Evolutionary conservation across 2,113 vertebrate species (phyloP), one percentile per base, ranked within the genome.

Genomic region (Myotis davidii): DNA sequence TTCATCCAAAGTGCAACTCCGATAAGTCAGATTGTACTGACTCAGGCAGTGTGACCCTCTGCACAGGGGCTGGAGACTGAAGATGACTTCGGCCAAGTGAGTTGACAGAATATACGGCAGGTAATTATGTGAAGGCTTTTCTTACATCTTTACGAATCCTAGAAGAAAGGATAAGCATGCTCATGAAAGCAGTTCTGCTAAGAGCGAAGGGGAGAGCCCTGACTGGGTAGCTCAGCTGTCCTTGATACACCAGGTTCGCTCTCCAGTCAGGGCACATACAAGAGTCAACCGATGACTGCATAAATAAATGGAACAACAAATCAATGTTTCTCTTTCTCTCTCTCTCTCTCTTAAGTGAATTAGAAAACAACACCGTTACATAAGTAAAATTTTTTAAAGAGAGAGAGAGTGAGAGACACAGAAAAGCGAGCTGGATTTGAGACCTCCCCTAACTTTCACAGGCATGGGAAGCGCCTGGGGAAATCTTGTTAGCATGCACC

Each of bases 71-170:
- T 14, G 87, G 34, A 50, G 59, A 6, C 23, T 0, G 20, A 81
- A 81, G 52, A 25, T 42, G 9, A 11, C 14, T 76, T 39, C 16
- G 18, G 37, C 74, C 69, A 4, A 56, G 77, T 7, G 54, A 65
- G 17, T 29, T 5, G 12, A 69, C 2, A 39, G 20, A 8, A n/a
- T 2, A 1, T 4, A 6, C 0, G 0, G 25, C 32, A 34, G 59
- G 56, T 0, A 2, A 70, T 16, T 10, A 4, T 1, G 23, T 5
- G 59, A 12, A 52, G 56, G 59, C 29, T 37, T 54, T 27, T 54
- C 23, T 23, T 9, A 29, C 32, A 2, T 32, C 65, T 37, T 25
- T 18, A 27, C 14, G 14, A 45, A 64, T 37, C 37, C 16, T 52
- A 39, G 17, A 94, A 84, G 72, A 12, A 52, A 27, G 8, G 8